phyloP scores from a whole-genome alignment of 2,888 invertebrate genomes.

The Pammene fasciana region DNA sequence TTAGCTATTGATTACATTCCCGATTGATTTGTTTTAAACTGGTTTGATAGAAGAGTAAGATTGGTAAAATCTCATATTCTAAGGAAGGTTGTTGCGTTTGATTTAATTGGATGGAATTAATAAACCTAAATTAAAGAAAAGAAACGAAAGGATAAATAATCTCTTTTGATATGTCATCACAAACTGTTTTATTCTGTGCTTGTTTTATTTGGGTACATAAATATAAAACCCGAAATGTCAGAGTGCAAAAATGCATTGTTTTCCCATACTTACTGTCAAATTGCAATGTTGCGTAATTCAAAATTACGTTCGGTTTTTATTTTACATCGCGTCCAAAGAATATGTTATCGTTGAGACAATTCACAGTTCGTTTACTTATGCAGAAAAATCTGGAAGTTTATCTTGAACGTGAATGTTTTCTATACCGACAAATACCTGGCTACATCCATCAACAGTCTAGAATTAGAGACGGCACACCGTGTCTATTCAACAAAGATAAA shows the following conservation, averaged over 20 bases:
- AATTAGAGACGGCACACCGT: background rate
- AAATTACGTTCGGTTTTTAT: background rate
- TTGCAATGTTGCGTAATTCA: background rate
- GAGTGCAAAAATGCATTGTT: background rate
- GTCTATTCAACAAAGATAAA: background rate
- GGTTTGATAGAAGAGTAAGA: background rate
- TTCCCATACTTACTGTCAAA: background rate
- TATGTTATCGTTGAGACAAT: constrained; percentile 3
- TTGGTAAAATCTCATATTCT: background rate
- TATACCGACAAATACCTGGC: background rate
- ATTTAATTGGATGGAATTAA: background rate
- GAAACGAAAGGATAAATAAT: too few relatives aligned
- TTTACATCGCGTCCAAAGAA: background rate
- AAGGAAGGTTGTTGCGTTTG: background rate
- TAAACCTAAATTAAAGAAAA: too few relatives aligned
- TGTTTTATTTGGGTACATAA: too few relatives aligned
- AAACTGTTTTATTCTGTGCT: too few relatives aligned
- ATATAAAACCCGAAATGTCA: too few relatives aligned
- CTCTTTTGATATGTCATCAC: too few relatives aligned
- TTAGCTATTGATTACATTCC: background rate
- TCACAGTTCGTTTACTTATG: background rate
- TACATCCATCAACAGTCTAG: background rate
- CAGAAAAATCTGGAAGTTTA: constrained; percentile 1
- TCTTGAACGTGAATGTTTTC: background rate
- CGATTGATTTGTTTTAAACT: background rate